A percentile compares a stretch with the other conserved stretches of the same genome.
phyloP scores from a whole-genome alignment of 1,140 invertebrate genomes.

The Pteromalus puparum region DNA sequence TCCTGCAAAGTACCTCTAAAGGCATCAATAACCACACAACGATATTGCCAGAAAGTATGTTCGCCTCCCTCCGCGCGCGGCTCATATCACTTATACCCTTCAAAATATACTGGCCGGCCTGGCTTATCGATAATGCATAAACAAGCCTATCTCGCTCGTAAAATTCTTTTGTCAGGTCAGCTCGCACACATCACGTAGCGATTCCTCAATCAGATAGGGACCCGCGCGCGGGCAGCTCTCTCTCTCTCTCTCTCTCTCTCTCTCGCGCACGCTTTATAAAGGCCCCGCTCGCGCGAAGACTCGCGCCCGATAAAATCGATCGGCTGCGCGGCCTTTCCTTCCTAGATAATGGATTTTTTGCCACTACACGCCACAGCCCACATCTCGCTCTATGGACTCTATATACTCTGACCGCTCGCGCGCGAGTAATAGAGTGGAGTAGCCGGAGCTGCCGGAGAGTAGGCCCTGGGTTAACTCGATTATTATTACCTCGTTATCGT shows the following conservation, averaged over 20 bases:
- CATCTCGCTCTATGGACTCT: slow-evolving; percentile 6
- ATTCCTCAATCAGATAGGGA: not conserved
- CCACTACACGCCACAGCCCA: not conserved
- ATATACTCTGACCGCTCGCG: not conserved
- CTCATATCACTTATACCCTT: slow-evolving; percentile 45
- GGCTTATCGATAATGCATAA: slow-evolving; percentile 51
- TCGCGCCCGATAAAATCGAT: slow-evolving; percentile 51
- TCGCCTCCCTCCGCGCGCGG: not conserved
- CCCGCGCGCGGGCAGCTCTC: not conserved
- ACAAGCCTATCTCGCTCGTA: slow-evolving; percentile 46
- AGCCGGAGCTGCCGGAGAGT: not conserved
- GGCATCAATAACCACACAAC: slow-evolving; percentile 44
- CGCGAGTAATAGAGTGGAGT: not conserved
- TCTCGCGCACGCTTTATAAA: not conserved
- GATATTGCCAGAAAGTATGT: slow-evolving; percentile 39
- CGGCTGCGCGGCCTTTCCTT: slow-evolving; percentile 15
- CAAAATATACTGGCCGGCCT: slow-evolving; percentile 34
- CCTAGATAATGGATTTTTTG: slow-evolving; percentile 51
- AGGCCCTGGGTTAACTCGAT: slow-evolving; percentile 58
- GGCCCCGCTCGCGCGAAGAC: slow-evolving; percentile 10
- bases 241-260: slow-evolving; percentile 12
- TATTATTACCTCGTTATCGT: slow-evolving; percentile 71
- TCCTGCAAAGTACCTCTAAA: slow-evolving; percentile 23
- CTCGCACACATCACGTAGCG: not conserved
- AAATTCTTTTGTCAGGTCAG: slow-evolving; percentile 53